Conservation (phyloP, 2,888 invertebrate species). For the Andrena bicolor region DNA sequence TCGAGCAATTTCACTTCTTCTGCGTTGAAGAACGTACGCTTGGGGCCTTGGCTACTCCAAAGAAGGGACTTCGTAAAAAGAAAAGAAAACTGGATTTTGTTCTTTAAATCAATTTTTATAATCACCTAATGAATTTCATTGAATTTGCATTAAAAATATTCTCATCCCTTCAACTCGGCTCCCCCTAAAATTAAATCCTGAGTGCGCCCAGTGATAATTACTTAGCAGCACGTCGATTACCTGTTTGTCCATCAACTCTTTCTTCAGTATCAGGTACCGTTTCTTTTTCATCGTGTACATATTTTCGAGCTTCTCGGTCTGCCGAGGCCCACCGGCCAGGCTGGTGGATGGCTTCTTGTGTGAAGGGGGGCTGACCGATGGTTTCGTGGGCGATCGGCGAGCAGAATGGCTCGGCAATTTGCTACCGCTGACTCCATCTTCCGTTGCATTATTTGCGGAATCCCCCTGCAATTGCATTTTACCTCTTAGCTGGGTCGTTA, state of each 20-base stretch:
- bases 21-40: no score
- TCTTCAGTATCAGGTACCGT: constrained; percentile 68
- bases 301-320: constrained; percentile 71
- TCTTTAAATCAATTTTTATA: no score
- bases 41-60: no score
- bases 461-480: constrained; percentile 55
- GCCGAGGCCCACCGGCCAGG: constrained; percentile 1
- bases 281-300: constrained; percentile 74
- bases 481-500: not conserved
- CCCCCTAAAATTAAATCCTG: no score
- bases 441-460: constrained; percentile 22
- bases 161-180: no score
- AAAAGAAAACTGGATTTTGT: no score
- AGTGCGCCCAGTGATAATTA: not conserved
- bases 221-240: constrained; percentile 45
- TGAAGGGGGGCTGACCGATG: not conserved
- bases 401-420: constrained; percentile 56
- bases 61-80: no score
- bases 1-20: no score
- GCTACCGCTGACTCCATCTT: constrained; percentile 35
- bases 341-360: constrained; percentile 42
- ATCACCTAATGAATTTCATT: no score
- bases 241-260: constrained; percentile 75
- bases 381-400: constrained; percentile 48
- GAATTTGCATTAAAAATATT: no score